Evolutionary conservation across 1,140 invertebrate genomes (phyloP).

Genomic region (Trichoplusia ni): DNA sequence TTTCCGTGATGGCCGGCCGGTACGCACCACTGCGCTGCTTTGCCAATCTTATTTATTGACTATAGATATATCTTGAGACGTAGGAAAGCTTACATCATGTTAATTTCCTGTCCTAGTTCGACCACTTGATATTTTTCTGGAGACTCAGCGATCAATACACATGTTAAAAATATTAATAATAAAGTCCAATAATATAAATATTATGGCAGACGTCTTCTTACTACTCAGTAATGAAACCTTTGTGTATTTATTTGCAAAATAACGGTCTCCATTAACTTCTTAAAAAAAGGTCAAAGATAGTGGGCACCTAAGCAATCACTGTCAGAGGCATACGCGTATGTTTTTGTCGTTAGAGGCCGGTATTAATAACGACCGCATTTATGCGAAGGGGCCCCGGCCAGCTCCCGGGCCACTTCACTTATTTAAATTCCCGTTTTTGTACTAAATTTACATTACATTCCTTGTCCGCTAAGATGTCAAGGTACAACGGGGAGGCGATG

Average conservation of each 20-base stretch:
- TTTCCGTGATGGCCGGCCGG: conserved; percentile 52
- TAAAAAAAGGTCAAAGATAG: conserved; percentile 6
- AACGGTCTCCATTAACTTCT: background rate
- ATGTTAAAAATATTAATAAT: conserved; percentile 28
- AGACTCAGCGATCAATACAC: conserved; percentile 14
- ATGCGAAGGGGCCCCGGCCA: conserved; percentile 60
- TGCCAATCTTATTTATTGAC: conserved; percentile 78
- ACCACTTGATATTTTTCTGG: conserved; percentile 36
- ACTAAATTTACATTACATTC: conserved; percentile 77
- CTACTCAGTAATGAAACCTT: background rate
- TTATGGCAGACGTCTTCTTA: background rate
- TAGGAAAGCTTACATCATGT: conserved; percentile 73
- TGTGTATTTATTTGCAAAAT: conserved; percentile 7
- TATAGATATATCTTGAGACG: conserved; percentile 59
- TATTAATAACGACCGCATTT: conserved; percentile 70
- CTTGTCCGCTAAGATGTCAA: conserved; percentile 67
- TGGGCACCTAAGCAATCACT: conserved; percentile 23
- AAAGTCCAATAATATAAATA: background rate
- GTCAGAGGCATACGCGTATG: conserved; percentile 30
- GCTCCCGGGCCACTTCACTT: conserved; percentile 61
- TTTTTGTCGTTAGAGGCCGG: conserved; percentile 48
- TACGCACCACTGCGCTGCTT: conserved; percentile 53
- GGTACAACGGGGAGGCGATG: conserved; percentile 51
- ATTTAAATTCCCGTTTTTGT: conserved; percentile 80
- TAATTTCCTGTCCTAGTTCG: conserved; percentile 72